Base-by-base conservation (phyloP, 2,888 invertebrate species). In the Saturnia japonica region DNA sequence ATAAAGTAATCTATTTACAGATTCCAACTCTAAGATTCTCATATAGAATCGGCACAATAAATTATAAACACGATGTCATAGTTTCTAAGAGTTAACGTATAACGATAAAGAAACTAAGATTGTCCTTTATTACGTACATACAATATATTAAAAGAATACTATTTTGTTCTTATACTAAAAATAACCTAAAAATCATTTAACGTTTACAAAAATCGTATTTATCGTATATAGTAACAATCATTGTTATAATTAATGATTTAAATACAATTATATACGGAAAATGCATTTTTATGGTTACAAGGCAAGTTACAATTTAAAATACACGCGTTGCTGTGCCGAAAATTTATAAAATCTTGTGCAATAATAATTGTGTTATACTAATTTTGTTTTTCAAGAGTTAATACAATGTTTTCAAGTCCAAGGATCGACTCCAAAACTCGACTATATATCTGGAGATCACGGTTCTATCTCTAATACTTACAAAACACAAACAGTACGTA, bases 391-490 rank as follows among this genome's bases (percentile, higher is more conserved):
- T 72, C 57, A 60, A 28, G 14, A 60, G 14, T 71, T 71, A 72
- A 72, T 70, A 78, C 70, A 75, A 74, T 79, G 75, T 73, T 73
- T 79, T 82, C 82, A 76, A 81, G 80, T 85, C 80, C 81, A 84
- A 85, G 88, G 88, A 88, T 88, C 87, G 82, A 85, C 83, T 88
- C 86, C 83, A 85, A 81, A 80, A 80, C 82, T 83, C 86, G 84
- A 88, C 88, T 87, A 86, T 83, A 85, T 81, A 85, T 84, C 82
- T 86, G 90, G 93, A 93, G 93, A 93, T 93, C 93, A 93, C 88
- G 78, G 87, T 84, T 85, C 88, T 93, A 92, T 86, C 83, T 76
- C 88, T 92, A 92, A 87, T 85, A 87, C 88, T 88, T 88, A 80
- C 75, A 78, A 68, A 73, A 75, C 76, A 72, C 64, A 69, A 19